Percentiles rank a stretch among this genome's conserved stretches.
phyloP scores from a whole-genome alignment of 2,888 invertebrate genomes.

The Rhagonycha fulva region DNA sequence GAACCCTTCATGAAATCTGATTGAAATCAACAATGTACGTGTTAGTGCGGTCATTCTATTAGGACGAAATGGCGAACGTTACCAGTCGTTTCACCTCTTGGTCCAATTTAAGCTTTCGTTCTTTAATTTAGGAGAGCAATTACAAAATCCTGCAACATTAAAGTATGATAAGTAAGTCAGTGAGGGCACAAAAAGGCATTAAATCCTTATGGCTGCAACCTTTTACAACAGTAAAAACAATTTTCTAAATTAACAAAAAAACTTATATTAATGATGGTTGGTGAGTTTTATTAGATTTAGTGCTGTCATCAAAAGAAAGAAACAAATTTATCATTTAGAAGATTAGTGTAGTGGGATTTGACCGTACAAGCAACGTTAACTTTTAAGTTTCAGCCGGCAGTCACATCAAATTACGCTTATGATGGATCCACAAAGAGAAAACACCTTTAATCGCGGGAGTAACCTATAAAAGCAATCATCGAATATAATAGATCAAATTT shows the following conservation, averaged over 20 bases:
- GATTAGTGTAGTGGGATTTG: slow-evolving; percentile 17
- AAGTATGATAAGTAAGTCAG: neutral
- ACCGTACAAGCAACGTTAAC: neutral
- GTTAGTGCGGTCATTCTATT: slow-evolving; percentile 37
- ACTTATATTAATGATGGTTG: slow-evolving; percentile 8
- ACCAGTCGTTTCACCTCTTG: slow-evolving; percentile 52
- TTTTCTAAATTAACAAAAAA: neutral
- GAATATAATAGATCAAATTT: slow-evolving; percentile 1
- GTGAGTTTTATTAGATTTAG: slow-evolving; percentile 18
- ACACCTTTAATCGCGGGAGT: neutral
- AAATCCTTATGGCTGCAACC: neutral
- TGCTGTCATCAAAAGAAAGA: slow-evolving; percentile 19
- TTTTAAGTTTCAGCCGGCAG: neutral
- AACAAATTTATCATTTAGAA: slow-evolving; percentile 21
- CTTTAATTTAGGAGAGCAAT: slow-evolving; percentile 39
- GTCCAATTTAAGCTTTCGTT: slow-evolving; percentile 50
- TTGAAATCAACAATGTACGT: slow-evolving; percentile 37
- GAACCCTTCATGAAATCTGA: slow-evolving; percentile 33
- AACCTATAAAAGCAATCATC: neutral
- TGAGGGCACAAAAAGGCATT: neutral
- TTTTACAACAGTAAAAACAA: neutral
- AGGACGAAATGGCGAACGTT: slow-evolving; percentile 33
- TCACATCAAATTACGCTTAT: neutral
- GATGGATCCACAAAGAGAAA: neutral
- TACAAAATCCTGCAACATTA: slow-evolving; percentile 15